Percentiles rank a stretch among this genome's conserved stretches.
phyloP scores from a whole-genome alignment of 2,888 invertebrate genomes.

The Drosophila mulleri region DNA sequence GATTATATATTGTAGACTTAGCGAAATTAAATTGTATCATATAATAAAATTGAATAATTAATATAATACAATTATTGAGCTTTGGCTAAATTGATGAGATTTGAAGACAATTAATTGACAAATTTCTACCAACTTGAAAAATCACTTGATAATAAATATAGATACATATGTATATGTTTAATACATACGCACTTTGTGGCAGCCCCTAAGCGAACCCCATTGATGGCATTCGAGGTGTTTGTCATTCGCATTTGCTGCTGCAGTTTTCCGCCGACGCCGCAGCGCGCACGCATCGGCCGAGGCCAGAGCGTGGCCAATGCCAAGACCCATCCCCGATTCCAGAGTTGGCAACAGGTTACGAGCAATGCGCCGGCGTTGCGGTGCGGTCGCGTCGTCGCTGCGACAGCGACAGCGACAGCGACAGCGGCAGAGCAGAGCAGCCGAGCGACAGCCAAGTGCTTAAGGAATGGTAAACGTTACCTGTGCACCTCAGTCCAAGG shows the following conservation, averaged over 20 bases:
- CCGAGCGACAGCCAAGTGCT: slow-evolving; percentile 70
- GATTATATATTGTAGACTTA: background rate
- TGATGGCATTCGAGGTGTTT: slow-evolving; percentile 25
- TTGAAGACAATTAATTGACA: background rate
- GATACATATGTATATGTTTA: background rate
- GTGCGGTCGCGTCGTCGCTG: slow-evolving; percentile 40
- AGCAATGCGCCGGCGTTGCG: slow-evolving; percentile 13
- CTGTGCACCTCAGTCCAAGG: slow-evolving; percentile 83
- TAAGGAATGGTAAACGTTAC: slow-evolving; percentile 84
- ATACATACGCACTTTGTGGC: slow-evolving; percentile 15
- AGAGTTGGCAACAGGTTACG: slow-evolving; percentile 41
- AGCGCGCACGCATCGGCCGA: slow-evolving; percentile 6
- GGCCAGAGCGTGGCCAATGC: slow-evolving; percentile 46
- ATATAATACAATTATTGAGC: background rate
- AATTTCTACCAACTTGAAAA: background rate
- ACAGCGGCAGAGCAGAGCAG: background rate
- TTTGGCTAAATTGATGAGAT: background rate
- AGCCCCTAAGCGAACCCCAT: slow-evolving; percentile 1
- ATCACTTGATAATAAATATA: background rate
- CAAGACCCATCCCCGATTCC: slow-evolving; percentile 46
- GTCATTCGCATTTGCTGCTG: slow-evolving; percentile 20
- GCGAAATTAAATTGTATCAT: background rate
- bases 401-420: slow-evolving; percentile 7
- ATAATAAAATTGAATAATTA: too few species aligned
- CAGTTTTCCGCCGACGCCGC: slow-evolving; percentile 21